phyloP scores from a whole-genome alignment of 2,888 invertebrate species.

The Notodonta dromedarius region DNA sequence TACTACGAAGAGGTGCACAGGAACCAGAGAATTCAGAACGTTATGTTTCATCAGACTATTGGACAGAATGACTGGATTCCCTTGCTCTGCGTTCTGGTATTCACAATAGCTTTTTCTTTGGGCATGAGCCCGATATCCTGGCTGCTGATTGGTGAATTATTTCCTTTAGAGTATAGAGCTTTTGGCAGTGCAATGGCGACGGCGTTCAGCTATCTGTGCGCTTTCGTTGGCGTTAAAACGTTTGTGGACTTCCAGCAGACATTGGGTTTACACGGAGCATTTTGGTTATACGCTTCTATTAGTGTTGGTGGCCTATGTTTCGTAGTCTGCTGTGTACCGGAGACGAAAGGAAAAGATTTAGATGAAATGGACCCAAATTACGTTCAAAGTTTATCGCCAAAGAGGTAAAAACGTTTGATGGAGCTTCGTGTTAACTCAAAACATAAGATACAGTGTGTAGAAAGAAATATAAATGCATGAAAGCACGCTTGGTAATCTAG shows the following conservation, averaged over 20 bases:
- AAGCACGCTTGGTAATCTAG: too few relatives aligned
- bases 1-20: slow-evolving; percentile 90
- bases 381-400: slow-evolving; percentile 78
- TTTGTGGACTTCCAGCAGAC: slow-evolving; percentile 92
- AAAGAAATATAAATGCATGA: too few relatives aligned
- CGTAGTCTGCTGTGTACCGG: slow-evolving; percentile 93
- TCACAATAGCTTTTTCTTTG: slow-evolving; percentile 93
- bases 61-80: slow-evolving; percentile 93
- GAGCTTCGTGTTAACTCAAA: slow-evolving; percentile 34
- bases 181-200: slow-evolving; percentile 94
- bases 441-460: slow-evolving; percentile 22
- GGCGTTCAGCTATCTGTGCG: slow-evolving; percentile 93
- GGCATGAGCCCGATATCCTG: slow-evolving; percentile 95
- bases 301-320: slow-evolving; percentile 93
- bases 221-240: slow-evolving; percentile 93
- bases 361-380: slow-evolving; percentile 93
- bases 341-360: slow-evolving; percentile 95
- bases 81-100: slow-evolving; percentile 91
- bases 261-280: slow-evolving; percentile 92
- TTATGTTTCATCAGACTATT: slow-evolving; percentile 77
- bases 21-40: slow-evolving; percentile 79
- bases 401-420: slow-evolving; percentile 58
- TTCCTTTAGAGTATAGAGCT: slow-evolving; percentile 93
- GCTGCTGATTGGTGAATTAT: slow-evolving; percentile 92
- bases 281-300: slow-evolving; percentile 94